A percentile compares a stretch with the other conserved stretches of the same genome.
Evolutionary conservation across 2,113 vertebrate genomes (phyloP).

Genomic region (Morone chrysops): DNA sequence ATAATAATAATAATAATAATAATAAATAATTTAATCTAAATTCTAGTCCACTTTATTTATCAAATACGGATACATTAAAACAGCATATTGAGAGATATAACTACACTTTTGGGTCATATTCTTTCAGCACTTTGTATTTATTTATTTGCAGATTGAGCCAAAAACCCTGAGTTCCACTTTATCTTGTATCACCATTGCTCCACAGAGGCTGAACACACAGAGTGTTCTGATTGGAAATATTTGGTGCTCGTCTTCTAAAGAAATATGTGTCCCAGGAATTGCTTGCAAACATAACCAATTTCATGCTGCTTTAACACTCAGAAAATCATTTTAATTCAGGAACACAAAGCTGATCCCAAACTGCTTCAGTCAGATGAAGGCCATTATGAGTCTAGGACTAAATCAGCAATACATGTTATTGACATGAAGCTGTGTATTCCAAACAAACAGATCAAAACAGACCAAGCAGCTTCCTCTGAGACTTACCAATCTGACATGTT

Average conservation of each 20-base stretch:
- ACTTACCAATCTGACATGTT: constrained; percentile 1
- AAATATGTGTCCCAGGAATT: constrained; percentile 59
- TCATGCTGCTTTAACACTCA: constrained; percentile 80
- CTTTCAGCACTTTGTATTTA: constrained; percentile 6
- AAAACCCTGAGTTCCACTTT: constrained; percentile 21
- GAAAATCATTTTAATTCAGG: constrained; percentile 75
- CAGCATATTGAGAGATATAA: not conserved
- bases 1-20: not conserved
- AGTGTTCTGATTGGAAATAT: constrained; percentile 42
- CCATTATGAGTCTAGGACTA: constrained; percentile 42
- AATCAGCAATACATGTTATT: constrained; percentile 55
- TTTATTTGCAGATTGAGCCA: not conserved
- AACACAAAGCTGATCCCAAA: constrained; percentile 58
- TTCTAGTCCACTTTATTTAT: not conserved
- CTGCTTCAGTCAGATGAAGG: constrained; percentile 47
- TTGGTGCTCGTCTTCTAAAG: constrained; percentile 50
- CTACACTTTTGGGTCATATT: not conserved
- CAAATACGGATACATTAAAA: constrained; percentile 10
- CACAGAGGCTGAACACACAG: constrained; percentile 21
- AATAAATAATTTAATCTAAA: not conserved
- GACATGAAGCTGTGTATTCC: constrained; percentile 39
- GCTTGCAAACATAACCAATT: constrained; percentile 79
- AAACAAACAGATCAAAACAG: constrained; percentile 24
- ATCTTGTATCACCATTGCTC: constrained; percentile 13
- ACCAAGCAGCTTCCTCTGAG: not conserved